Evolutionary conservation across 2,888 invertebrate genomes (phyloP).

Genomic region (Syrista parreyssii): DNA sequence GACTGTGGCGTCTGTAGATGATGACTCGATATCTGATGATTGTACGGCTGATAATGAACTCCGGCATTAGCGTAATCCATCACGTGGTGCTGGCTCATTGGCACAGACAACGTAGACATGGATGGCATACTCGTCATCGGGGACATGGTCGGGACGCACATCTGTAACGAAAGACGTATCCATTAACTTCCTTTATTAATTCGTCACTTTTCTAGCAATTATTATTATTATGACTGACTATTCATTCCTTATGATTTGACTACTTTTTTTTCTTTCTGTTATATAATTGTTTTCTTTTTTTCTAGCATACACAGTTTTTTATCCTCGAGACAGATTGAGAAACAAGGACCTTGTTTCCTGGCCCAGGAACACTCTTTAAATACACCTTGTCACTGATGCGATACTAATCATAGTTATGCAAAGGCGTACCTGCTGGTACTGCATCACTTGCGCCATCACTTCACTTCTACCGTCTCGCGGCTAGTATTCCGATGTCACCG

Average conservation of each 20-base stretch:
- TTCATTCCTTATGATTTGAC: not conserved
- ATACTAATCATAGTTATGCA: slow-evolving; percentile 3
- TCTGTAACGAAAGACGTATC: slow-evolving; percentile 35
- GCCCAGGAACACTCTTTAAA: slow-evolving; percentile 27
- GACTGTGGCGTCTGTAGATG: slow-evolving; percentile 32
- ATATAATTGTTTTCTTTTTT: not conserved
- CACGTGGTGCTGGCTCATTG: slow-evolving; percentile 48
- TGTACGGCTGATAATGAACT: slow-evolving; percentile 45
- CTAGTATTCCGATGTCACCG: not conserved
- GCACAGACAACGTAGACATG: slow-evolving; percentile 49
- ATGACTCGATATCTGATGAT: slow-evolving; percentile 30
- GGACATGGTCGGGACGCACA: slow-evolving; percentile 52
- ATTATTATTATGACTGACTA: not conserved
- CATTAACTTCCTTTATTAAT: not conserved
- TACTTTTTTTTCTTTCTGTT: not conserved
- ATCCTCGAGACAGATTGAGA: not conserved
- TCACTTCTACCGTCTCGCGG: slow-evolving; percentile 19
- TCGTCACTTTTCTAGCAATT: not conserved
- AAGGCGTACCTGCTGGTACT: slow-evolving; percentile 57
- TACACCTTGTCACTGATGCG: slow-evolving; percentile 22
- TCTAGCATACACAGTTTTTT: not conserved
- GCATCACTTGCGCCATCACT: slow-evolving; percentile 56
- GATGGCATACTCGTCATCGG: slow-evolving; percentile 50
- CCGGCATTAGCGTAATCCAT: slow-evolving; percentile 49
- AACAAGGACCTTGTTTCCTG: not conserved